These are phyloP conservation scores for Archaeoteleia sp. DNA, from an alignment of 2,888 invertebrate species.

Conservation along the genomic window DNA sequence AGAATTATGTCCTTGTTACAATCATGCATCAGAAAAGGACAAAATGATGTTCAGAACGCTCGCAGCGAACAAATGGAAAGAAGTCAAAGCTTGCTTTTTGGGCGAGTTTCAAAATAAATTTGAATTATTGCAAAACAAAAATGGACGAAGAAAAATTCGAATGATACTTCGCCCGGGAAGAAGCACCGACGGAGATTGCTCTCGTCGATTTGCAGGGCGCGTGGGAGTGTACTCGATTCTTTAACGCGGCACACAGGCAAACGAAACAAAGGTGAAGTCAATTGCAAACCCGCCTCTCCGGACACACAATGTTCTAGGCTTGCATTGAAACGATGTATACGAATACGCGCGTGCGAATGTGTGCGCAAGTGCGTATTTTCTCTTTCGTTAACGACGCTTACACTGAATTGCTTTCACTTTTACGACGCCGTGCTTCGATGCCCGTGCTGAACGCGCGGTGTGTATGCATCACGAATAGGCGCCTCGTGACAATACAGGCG, in stretches of 20 bases:
- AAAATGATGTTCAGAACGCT: too few species aligned
- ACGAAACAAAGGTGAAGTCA: conserved; percentile 52
- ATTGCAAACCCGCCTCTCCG: conserved; percentile 43
- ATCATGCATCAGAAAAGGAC: too few species aligned
- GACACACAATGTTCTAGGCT: conserved; percentile 26
- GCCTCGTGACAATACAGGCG: conserved; percentile 32
- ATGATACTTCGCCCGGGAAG: conserved; percentile 31
- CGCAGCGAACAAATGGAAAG: too few species aligned
- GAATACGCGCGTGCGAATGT: conserved; percentile 28
- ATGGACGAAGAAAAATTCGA: conserved; percentile 29
- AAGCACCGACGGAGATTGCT: conserved; percentile 48
- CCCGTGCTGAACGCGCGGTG: conserved; percentile 34
- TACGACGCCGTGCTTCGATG: conserved; percentile 58
- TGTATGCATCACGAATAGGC: conserved; percentile 35
- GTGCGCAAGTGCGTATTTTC: conserved; percentile 61
- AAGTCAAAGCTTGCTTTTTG: conserved; percentile 40
- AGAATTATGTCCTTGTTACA: too few species aligned
- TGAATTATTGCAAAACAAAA: too few species aligned
- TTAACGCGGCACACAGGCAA: conserved; percentile 36
- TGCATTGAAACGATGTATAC: conserved; percentile 29
- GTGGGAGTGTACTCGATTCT: conserved; percentile 59
- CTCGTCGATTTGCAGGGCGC: conserved; percentile 51
- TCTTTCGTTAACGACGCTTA: conserved; percentile 64
- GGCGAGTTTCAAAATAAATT: conserved; percentile 13
- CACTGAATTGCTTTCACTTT: conserved; percentile 71